Evolutionary conservation across 2,888 invertebrate genomes (phyloP).

Genomic region (Hyppa rectilinea): DNA sequence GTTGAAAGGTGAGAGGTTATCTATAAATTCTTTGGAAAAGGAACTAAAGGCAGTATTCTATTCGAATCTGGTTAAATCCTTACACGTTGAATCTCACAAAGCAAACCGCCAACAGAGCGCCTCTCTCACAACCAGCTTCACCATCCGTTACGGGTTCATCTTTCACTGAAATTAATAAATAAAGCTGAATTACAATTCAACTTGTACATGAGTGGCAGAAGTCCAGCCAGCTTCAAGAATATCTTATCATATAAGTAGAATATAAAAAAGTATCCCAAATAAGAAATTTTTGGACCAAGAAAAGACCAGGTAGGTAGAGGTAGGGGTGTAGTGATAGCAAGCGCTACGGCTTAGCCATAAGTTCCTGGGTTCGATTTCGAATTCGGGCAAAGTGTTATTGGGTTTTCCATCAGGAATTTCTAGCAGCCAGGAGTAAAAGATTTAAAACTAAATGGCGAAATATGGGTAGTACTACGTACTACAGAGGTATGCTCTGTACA

Average conservation of each 20-base stretch:
- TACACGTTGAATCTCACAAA: not conserved
- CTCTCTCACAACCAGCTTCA: constrained; percentile 38
- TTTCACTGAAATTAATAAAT: constrained; percentile 19
- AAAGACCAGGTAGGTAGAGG: no score
- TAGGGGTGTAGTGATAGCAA: not conserved
- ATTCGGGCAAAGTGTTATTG: not conserved
- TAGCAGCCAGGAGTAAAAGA: no score
- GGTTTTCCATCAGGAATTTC: not conserved
- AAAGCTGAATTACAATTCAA: not conserved
- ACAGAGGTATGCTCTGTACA: no score
- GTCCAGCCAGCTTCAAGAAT: not conserved
- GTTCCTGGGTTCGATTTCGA: not conserved
- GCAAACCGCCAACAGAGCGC: constrained; percentile 10
- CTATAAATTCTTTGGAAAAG: no score
- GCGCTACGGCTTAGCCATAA: not conserved
- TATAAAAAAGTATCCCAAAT: no score
- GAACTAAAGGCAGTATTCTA: not conserved
- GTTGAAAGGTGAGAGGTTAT: not conserved
- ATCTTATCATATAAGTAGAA: not conserved
- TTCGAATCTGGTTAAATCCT: not conserved
- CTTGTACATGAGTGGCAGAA: not conserved
- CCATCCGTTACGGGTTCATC: constrained; percentile 10
- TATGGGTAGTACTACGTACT: no score
- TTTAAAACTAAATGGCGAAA: no score
- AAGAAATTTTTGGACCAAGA: not conserved